phyloP scores from a whole-genome alignment of 1,140 invertebrate genomes.

The Battus philenor region DNA sequence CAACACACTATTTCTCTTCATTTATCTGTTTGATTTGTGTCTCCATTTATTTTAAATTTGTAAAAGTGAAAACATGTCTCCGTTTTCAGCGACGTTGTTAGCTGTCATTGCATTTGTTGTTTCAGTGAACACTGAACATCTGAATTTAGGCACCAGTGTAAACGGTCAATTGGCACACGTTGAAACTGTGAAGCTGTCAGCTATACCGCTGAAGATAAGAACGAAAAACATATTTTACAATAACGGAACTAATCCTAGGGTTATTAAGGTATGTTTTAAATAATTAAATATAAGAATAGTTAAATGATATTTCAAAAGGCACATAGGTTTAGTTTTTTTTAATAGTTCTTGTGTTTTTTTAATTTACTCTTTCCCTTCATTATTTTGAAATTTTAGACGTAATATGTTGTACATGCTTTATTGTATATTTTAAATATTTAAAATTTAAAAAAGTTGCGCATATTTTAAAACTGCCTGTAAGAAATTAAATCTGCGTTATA shows the following conservation, averaged over 20 bases:
- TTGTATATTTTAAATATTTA: too few relatives aligned
- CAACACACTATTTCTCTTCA: too few relatives aligned
- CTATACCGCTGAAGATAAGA: constrained; percentile 36
- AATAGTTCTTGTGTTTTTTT: too few relatives aligned
- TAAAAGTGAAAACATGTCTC: constrained; percentile 1
- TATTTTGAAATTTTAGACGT: too few relatives aligned
- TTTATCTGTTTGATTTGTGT: neutral
- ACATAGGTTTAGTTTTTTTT: too few relatives aligned
- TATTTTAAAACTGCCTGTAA: too few relatives aligned
- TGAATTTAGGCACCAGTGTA: constrained; percentile 29
- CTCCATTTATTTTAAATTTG: neutral
- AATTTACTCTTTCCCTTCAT: too few relatives aligned
- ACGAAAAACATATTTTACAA: constrained; percentile 53
- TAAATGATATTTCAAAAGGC: too few relatives aligned
- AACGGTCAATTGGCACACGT: constrained; percentile 33
- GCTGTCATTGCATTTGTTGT: neutral
- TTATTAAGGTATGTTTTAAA: constrained; percentile 51
- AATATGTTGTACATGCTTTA: too few relatives aligned
- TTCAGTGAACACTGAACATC: constrained; percentile 14
- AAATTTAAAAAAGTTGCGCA: too few relatives aligned
- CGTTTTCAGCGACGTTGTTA: neutral
- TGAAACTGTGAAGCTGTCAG: constrained; percentile 39
- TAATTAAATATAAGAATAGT: too few relatives aligned
- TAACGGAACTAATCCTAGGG: constrained; percentile 26
- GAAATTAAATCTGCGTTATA: too few relatives aligned